Evolutionary conservation across 2,113 vertebrate species (phyloP).

Genomic region (Jaculus jaculus): DNA sequence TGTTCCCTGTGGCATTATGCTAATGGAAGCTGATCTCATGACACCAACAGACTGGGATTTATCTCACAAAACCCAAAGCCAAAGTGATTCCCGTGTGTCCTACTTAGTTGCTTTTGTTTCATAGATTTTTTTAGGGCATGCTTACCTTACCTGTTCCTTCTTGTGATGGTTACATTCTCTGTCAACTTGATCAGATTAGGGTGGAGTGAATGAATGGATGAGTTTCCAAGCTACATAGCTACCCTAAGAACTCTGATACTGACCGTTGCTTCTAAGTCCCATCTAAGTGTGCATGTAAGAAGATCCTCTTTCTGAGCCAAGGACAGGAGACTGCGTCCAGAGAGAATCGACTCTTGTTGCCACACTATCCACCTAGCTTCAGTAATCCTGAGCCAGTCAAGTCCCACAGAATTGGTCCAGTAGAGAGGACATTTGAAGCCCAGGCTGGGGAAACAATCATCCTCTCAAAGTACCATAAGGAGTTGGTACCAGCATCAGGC

Average conservation of each 20-base stretch:
- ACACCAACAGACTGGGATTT: not conserved
- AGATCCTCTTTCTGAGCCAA: not conserved
- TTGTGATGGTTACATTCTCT: too few relatives aligned
- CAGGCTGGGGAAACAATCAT: not conserved
- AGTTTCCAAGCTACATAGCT: not conserved
- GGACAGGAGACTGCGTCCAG: not conserved
- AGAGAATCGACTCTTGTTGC: not conserved
- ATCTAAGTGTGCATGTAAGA: not conserved
- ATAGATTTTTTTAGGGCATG: not conserved
- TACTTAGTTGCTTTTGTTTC: not conserved
- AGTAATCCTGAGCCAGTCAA: not conserved
- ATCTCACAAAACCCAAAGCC: not conserved
- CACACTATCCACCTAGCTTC: not conserved
- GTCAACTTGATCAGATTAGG: too few relatives aligned
- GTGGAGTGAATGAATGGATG: not conserved
- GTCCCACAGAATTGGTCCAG: not conserved
- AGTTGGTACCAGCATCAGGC: not conserved
- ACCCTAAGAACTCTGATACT: not conserved
- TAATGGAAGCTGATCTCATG: not conserved
- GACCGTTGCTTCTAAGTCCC: not conserved
- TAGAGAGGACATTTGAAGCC: not conserved
- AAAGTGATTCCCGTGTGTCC: not conserved
- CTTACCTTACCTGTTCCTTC: not conserved
- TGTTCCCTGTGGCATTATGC: not conserved
- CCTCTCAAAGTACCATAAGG: not conserved